Conservation (phyloP, 2,888 invertebrate species). For the Drosophila subsilvestris region DNA sequence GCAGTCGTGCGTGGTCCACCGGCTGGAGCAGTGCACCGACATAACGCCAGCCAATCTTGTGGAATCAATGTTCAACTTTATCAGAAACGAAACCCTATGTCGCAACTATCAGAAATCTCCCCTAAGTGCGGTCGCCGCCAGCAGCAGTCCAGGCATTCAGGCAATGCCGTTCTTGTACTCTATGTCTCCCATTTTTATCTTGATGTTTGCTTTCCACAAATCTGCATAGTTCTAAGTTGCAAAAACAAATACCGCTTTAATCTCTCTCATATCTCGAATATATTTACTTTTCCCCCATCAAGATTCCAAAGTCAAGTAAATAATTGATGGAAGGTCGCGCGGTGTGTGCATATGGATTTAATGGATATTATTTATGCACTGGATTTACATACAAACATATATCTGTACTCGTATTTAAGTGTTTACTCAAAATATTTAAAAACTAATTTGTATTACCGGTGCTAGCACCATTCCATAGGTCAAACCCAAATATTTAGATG, state of each 20-base stretch:
- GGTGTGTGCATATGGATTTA: constrained; percentile 1
- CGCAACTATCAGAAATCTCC: constrained; percentile 64
- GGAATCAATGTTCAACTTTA: constrained; percentile 82
- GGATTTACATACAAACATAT: not conserved
- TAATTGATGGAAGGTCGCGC: not conserved
- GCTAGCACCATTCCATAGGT: constrained; percentile 1
- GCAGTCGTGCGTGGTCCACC: constrained; percentile 78
- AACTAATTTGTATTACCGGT: not conserved
- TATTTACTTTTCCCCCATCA: constrained; percentile 9
- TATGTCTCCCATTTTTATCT: not conserved
- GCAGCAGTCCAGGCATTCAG: not conserved
- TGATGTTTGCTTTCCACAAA: constrained; percentile 3
- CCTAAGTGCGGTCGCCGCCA: constrained; percentile 33
- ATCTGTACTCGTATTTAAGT: not conserved
- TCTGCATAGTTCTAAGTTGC: constrained; percentile 23
- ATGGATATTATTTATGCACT: not conserved
- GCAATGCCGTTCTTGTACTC: not conserved
- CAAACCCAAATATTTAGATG: not conserved
- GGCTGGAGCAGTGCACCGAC: constrained; percentile 77
- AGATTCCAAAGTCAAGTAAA: not conserved
- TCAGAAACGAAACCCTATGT: constrained; percentile 81
- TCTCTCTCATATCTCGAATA: constrained; percentile 14
- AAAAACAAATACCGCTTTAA: not conserved
- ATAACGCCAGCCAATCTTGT: constrained; percentile 82
- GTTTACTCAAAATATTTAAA: not conserved